These are phyloP conservation scores for Sebastes flavidus DNA, from an alignment of 2,797 vertebrate genomes.

Conservation along the genomic window DNA sequence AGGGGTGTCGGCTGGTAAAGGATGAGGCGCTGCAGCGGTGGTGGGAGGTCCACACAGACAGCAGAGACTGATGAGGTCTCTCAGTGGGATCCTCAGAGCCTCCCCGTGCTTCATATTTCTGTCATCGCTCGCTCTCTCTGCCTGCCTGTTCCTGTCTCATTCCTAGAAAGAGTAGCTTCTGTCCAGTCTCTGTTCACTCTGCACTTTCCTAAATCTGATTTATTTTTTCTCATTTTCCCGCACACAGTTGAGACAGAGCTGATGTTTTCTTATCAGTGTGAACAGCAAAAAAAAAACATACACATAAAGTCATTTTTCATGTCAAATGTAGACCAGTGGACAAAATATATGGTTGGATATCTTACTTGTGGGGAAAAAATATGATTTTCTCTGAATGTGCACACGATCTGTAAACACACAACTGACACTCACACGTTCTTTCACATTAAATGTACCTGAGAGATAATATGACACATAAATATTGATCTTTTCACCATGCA, in stretches of 20 bases:
- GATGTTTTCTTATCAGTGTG: conserved; percentile 1
- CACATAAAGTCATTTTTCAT: neutral
- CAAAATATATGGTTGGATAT: neutral
- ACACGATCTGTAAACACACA: neutral
- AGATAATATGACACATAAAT: neutral
- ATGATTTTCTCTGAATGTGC: neutral
- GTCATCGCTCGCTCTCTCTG: neutral
- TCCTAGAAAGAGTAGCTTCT: neutral
- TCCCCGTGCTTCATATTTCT: conserved; percentile 12
- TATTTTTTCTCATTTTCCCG: neutral
- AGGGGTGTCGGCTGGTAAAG: conserved; percentile 30
- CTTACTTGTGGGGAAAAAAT: neutral
- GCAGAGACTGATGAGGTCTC: conserved; percentile 51
- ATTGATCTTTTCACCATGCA: neutral
- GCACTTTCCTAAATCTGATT: neutral
- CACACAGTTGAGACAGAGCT: neutral
- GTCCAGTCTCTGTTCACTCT: neutral
- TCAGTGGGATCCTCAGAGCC: conserved; percentile 3
- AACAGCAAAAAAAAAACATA: neutral
- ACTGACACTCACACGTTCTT: neutral
- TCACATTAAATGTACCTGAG: neutral
- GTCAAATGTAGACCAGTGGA: neutral
- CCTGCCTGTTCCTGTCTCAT: neutral
- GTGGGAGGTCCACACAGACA: conserved; percentile 37
- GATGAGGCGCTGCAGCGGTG: conserved; percentile 31